Percentiles rank a stretch among this genome's conserved stretches.
phyloP scores from a whole-genome alignment of 1,140 invertebrate genomes.

The Oryzaephilus surinamensis region DNA sequence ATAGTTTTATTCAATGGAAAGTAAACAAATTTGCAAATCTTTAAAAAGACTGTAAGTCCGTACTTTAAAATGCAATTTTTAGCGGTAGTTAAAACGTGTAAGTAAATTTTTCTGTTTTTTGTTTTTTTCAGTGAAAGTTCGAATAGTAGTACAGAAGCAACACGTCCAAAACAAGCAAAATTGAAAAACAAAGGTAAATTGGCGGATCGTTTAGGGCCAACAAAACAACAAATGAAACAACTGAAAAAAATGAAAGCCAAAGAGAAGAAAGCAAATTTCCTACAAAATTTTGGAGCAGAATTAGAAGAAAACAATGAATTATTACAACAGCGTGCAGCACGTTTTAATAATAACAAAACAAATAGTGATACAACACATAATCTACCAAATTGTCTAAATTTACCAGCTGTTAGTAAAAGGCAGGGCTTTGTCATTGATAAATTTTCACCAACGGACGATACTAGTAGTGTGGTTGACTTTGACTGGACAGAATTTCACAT shows the following conservation, averaged over 20 bases:
- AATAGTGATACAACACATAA: slow-evolving; percentile 7
- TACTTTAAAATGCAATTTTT: too few species aligned
- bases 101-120: not conserved
- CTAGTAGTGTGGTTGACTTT: slow-evolving; percentile 54
- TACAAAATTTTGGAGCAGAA: slow-evolving; percentile 54
- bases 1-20: not conserved
- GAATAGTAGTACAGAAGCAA: not conserved
- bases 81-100: too few species aligned
- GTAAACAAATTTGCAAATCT: not conserved
- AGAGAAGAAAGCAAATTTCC: slow-evolving; percentile 53
- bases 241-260: slow-evolving; percentile 46
- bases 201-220: slow-evolving; percentile 30
- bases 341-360: slow-evolving; percentile 48
- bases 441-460: too few species aligned
- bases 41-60: too few species aligned
- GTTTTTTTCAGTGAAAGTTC: slow-evolving; percentile 23
- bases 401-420: slow-evolving; percentile 3
- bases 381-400: too few species aligned
- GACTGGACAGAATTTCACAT: slow-evolving; percentile 79
- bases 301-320: slow-evolving; percentile 60
- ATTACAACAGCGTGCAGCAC: slow-evolving; percentile 73
- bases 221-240: slow-evolving; percentile 32
- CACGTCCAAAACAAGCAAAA: slow-evolving; percentile 36
- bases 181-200: slow-evolving; percentile 38
- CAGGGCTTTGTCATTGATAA: slow-evolving; percentile 34